Evolutionary conservation across 1,140 invertebrate genomes (phyloP), one percentile per base, ranked within the genome.

Genomic region (Himalopsyche phryganea): DNA sequence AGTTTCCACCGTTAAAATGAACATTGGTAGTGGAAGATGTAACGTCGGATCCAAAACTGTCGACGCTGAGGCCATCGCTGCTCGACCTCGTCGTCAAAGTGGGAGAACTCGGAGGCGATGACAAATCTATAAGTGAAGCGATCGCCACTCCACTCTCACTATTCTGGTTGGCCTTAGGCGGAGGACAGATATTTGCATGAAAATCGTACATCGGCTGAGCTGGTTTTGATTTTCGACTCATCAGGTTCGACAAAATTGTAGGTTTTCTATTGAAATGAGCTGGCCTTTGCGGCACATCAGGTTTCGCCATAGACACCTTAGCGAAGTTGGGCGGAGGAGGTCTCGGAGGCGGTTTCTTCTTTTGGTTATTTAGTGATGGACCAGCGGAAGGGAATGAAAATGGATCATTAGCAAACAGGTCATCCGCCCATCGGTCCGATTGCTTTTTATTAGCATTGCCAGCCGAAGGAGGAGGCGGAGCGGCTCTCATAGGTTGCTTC

Each of bases 1-100:
- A 82, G 66, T 83, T 86, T n/a, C 84, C 82, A 59, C 83, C 83
- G 61, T 65, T 82, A 70, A 66, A 81, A 78, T 75, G 71, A 28
- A 75, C 71, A 47, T 73, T 76, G 17, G 41, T 50, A 5, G 82
- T 82, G 52, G 82, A 83, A 3, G 80, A 81, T 17, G 82, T 83
- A n/a, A 81, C 81, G 68, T 87, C 85, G 19, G 85, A 88, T 45
- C 85, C 85, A 65, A 87, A 88, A 67, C 86, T 88, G 62, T 88
- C 84, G 1, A 88, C 80, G 68, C 85, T 87, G 0, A 87, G 77
- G 17, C 84, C 85, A 67, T 87, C 86, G 66, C 85, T 88, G 65
- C 84, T 87, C 0, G 85, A 87, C 45, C 85, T 79, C 5, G 85
- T 86, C 6, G 85, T 87, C 23, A 85, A 85, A 1, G 85, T 87